phyloP scores from a whole-genome alignment of 2,797 vertebrate species.

The Myotis daubentonii region DNA sequence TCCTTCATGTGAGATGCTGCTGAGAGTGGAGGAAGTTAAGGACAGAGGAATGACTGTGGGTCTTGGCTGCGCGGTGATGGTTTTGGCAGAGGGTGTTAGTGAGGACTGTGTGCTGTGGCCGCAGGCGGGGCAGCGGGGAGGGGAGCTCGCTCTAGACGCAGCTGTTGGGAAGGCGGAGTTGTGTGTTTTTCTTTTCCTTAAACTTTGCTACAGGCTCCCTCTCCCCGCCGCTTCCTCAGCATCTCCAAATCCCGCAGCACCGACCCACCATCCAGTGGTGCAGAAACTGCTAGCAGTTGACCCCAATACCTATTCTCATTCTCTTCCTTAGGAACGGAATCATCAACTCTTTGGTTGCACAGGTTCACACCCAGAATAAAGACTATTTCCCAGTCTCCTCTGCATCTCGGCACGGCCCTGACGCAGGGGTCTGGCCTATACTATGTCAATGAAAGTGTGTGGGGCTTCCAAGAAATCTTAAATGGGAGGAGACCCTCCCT shows the following conservation, averaged over 20 bases:
- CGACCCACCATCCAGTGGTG: too few species aligned
- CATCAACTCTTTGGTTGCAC: background rate
- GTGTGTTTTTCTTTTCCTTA: background rate
- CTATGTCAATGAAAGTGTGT: background rate
- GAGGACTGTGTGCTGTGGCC: background rate
- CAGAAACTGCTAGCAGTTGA: background rate
- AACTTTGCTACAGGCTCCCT: background rate
- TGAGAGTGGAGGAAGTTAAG: background rate
- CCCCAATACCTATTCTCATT: background rate
- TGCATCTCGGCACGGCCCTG: background rate
- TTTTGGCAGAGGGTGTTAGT: background rate
- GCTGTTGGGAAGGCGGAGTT: background rate
- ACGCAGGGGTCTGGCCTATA: background rate
- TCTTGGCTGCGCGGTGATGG: background rate
- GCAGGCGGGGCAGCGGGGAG: background rate
- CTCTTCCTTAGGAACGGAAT: background rate
- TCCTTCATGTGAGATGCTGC: background rate
- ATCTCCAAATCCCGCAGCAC: background rate
- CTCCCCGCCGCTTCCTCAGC: background rate
- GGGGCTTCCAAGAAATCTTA: background rate
- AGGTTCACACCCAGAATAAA: background rate
- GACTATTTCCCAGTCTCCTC: background rate
- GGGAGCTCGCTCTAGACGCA: background rate
- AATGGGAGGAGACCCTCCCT: background rate
- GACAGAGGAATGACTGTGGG: background rate